These are phyloP conservation scores for Theonella swinhoei DNA, from an alignment of 37 sponge, comb jelly and placozoan species.

Conservation along the genomic window DNA sequence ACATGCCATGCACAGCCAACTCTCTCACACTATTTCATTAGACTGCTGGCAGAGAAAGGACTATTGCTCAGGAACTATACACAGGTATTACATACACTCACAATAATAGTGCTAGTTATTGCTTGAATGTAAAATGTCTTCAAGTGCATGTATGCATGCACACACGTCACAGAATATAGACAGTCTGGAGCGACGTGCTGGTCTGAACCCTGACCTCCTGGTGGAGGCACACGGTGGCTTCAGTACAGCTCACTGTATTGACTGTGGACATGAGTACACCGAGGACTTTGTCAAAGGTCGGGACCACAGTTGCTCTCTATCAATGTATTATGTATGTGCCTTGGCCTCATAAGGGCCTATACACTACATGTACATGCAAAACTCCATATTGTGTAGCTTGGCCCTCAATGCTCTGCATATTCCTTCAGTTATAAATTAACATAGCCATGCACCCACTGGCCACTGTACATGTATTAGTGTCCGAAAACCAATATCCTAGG, in stretches of 20 bases:
- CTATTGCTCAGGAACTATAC: conserved; percentile 89
- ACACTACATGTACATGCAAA: not conserved
- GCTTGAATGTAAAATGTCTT: too few relatives aligned
- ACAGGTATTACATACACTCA: conserved; percentile 55
- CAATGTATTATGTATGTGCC: not conserved
- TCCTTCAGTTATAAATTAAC: too few relatives aligned
- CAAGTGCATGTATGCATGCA: not conserved
- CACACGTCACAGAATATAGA: conserved; percentile 86
- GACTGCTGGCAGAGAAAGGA: conserved; percentile 85
- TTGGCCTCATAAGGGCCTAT: not conserved
- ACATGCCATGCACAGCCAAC: conserved; percentile 70
- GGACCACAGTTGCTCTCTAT: not conserved
- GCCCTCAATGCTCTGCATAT: too few relatives aligned
- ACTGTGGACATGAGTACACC: conserved; percentile 66
- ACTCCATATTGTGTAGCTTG: too few relatives aligned
- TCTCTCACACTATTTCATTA: conserved; percentile 90
- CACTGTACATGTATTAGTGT: too few relatives aligned
- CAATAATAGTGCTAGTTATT: not conserved
- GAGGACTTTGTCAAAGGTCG: conserved; percentile 85
- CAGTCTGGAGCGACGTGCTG: conserved; percentile 91
- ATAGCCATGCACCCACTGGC: too few relatives aligned
- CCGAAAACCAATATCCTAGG: too few relatives aligned
- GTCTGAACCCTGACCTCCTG: conserved; percentile 61
- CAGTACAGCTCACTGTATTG: conserved; percentile 86
- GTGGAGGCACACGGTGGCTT: conserved; percentile 98